phyloP scores from a whole-genome alignment of 2,113 vertebrate species.

The Malaclemys terrapin region DNA sequence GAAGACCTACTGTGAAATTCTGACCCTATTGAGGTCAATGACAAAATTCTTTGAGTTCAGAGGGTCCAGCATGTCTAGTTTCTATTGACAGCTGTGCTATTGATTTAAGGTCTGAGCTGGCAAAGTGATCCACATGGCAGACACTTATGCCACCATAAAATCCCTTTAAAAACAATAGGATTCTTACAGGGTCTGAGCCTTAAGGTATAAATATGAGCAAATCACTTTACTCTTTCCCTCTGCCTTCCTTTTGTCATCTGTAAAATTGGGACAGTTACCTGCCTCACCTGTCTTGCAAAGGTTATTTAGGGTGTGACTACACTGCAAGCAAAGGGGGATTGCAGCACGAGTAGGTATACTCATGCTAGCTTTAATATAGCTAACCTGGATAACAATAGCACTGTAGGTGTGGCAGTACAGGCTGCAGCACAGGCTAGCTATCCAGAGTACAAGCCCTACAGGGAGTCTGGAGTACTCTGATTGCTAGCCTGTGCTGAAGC shows the following conservation, averaged over 20 bases:
- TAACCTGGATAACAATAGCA: background rate
- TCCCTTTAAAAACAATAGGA: fast-evolving
- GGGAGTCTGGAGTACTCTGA: background rate
- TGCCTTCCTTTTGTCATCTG: background rate
- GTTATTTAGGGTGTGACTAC: background rate
- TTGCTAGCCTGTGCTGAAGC: background rate
- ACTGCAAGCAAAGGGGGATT: background rate
- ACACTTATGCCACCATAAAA: background rate
- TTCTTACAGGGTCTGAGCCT: background rate
- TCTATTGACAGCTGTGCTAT: background rate
- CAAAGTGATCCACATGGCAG: background rate
- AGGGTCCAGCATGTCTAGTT: background rate
- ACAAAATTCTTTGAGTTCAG: background rate
- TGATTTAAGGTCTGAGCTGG: background rate
- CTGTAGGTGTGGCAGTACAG: background rate
- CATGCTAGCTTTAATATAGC: background rate
- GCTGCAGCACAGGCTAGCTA: background rate
- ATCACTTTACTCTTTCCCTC: background rate
- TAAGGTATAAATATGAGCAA: background rate
- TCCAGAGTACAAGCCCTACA: background rate
- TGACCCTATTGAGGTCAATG: fast-evolving
- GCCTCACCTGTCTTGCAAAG: background rate
- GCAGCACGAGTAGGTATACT: background rate
- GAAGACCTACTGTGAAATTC: background rate
- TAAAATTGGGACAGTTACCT: background rate